phyloP scores from a whole-genome alignment of 2,797 vertebrate species.

The Pachyuromys duprasi region DNA sequence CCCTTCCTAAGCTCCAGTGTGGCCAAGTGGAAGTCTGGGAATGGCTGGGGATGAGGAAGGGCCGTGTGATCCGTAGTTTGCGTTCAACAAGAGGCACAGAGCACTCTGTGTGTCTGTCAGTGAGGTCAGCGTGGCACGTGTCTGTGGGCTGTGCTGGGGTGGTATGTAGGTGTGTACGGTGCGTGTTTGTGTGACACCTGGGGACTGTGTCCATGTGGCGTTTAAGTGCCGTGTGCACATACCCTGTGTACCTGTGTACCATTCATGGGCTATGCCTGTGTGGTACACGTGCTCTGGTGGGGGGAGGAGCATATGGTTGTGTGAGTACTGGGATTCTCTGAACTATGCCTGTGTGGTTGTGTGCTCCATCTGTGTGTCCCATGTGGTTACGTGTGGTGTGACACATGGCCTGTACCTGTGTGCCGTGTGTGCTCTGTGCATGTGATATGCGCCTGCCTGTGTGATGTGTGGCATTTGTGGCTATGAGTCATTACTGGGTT shows the following conservation, averaged over 20 bases:
- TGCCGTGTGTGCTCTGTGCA: neutral
- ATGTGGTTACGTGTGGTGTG: neutral
- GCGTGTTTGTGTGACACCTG: neutral
- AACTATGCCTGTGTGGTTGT: neutral
- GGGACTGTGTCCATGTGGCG: neutral
- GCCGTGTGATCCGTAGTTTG: neutral
- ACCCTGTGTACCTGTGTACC: neutral
- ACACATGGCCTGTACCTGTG: neutral
- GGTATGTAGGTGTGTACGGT: neutral
- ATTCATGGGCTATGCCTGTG: neutral
- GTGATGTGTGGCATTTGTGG: neutral
- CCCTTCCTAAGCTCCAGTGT: neutral
- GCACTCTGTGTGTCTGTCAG: neutral
- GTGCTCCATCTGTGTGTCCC: neutral
- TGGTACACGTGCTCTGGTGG: neutral
- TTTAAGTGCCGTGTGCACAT: neutral
- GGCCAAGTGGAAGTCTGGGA: neutral
- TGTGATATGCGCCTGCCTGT: neutral
- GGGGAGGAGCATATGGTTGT: too few relatives aligned
- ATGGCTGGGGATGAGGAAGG: neutral
- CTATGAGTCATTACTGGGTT: neutral
- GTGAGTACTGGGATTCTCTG: neutral
- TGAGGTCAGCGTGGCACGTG: neutral
- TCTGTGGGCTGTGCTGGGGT: neutral
- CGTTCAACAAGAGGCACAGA: rapidly evolving